Base-by-base conservation (phyloP, 1,140 invertebrate species). In the Ceratina calcarata region DNA sequence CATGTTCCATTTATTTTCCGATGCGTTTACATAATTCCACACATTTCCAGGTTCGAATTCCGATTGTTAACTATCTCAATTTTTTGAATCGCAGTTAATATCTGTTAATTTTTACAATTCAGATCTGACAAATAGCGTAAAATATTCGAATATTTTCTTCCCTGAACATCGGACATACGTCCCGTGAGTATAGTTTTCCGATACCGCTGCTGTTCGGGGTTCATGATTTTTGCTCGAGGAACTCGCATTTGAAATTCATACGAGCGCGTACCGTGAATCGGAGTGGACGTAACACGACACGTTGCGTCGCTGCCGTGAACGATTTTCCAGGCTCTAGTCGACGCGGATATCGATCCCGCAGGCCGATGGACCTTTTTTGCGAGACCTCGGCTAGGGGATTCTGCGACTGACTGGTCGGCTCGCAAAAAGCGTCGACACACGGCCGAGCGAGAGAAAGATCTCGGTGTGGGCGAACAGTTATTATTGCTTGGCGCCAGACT, bases 401-500 rank as follows among this genome's bases (percentile, higher is more conserved):
- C 65, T 69, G 69, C 69, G 79, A 70, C 49, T 55, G 67, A 70
- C 49, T 69, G 67, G 67, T 49, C 62, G 37, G 20, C 22, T 70
- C 45, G 82, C 83, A 81, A 85, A 87, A 86, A 85, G 27, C 65
- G 67, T 70, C 71, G 83, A 68, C 74, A 65, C 45, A 62, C 83
- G 80, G 74, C 58, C 60, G 27, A n/a, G 18, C 77, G 80, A 68
- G 64, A 61, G 81, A 80, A 64, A 66, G 62, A 67, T 67, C 82
- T 87, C 81, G 49, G 86, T 86, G 89, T 90, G 90, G 90, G 90
- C 86, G 89, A 89, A 83, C 72, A 86, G 88, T 89, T 91, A 91
- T 90, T 91, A 91, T 89, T 88, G 88, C 88, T 77, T 77, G 89
- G 87, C 90, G 89, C 89, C 90, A 89, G 83, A 81, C 86, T 74